Conservation (phyloP, 2,888 invertebrate species). For the Andricus quercusramuli region DNA sequence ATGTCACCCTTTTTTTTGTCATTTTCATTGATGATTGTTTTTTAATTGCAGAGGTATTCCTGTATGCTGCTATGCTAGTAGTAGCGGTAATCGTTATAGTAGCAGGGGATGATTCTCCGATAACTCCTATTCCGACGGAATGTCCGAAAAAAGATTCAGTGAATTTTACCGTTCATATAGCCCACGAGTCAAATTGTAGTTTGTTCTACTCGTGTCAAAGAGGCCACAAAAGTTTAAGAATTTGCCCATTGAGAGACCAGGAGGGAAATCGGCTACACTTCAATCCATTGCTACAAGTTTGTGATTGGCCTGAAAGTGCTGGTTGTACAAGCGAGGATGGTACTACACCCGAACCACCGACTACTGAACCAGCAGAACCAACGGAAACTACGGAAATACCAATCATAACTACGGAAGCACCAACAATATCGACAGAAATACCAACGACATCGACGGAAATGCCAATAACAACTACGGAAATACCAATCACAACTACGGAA, state of each 20-base stretch:
- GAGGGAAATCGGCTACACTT: slow-evolving; percentile 55
- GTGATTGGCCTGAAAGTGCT: slow-evolving; percentile 40
- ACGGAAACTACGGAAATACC: neutral
- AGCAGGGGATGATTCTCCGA: neutral
- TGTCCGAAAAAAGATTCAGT: slow-evolving; percentile 38
- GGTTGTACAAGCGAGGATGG: slow-evolving; percentile 19
- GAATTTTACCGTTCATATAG: slow-evolving; percentile 54
- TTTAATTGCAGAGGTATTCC: neutral
- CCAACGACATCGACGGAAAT: too few relatives aligned
- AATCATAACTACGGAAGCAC: neutral
- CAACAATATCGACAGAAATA: neutral
- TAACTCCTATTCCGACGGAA: neutral
- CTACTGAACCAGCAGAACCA: slow-evolving; percentile 20
- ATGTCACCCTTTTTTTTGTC: too few relatives aligned
- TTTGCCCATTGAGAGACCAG: slow-evolving; percentile 53
- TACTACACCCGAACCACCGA: neutral
- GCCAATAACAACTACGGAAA: too few relatives aligned
- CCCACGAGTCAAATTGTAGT: slow-evolving; percentile 62
- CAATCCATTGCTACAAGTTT: slow-evolving; percentile 26
- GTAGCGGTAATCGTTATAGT: slow-evolving; percentile 15
- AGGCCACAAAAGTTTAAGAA: slow-evolving; percentile 45
- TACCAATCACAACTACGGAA: too few relatives aligned
- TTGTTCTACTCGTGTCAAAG: slow-evolving; percentile 42
- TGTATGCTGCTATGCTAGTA: neutral
- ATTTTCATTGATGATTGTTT: neutral